Conservation (phyloP, 2,113 vertebrate genomes). For the Thamnophis sirtalis region DNA sequence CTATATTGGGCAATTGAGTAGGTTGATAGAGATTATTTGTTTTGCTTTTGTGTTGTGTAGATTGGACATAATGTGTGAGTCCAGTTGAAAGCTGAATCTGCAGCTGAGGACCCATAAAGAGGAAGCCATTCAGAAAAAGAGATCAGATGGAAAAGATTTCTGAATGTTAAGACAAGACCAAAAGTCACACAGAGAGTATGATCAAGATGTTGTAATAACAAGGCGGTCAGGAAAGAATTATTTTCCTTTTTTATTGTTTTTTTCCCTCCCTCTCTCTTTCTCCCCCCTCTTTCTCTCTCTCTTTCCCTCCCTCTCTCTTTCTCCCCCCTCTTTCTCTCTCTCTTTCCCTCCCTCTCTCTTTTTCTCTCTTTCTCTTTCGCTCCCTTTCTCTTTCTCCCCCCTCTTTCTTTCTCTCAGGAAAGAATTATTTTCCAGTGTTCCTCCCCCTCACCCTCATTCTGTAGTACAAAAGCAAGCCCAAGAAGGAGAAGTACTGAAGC, state of each 20-base stretch:
- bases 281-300: too few relatives aligned
- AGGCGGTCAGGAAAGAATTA: not conserved
- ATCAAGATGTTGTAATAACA: not conserved
- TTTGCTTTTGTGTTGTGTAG: not conserved
- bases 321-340: too few relatives aligned
- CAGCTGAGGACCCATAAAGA: not conserved
- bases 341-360: too few relatives aligned
- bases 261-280: too few relatives aligned
- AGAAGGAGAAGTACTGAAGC: not conserved
- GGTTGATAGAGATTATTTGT: not conserved
- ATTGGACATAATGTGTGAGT: not conserved
- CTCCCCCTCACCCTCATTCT: not conserved
- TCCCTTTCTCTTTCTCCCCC: too few relatives aligned
- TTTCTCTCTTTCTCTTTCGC: too few relatives aligned
- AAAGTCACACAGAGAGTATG: not conserved
- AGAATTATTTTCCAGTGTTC: not conserved
- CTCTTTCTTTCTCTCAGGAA: too few relatives aligned
- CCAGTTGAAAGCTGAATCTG: not conserved
- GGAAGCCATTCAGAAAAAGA: not conserved
- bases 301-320: too few relatives aligned
- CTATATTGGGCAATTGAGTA: not conserved
- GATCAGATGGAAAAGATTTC: not conserved
- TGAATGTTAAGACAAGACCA: not conserved
- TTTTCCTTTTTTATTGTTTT: too few relatives aligned
- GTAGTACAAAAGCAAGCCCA: not conserved